phyloP scores from a whole-genome alignment of 2,888 invertebrate genomes.

The Scaptomyza cyrtandrae region DNA sequence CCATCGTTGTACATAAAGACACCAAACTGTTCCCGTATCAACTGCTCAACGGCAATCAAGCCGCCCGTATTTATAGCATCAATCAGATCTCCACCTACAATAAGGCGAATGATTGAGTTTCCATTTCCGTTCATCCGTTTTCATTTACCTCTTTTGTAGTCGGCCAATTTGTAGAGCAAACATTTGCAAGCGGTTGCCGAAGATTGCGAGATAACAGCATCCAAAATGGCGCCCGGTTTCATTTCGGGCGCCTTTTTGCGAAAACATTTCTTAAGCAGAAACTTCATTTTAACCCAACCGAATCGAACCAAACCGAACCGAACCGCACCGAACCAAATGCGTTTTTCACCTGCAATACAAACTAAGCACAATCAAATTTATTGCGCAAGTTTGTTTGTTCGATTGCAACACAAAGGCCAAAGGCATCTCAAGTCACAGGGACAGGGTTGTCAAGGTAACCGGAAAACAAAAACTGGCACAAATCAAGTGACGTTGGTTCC shows the following conservation, averaged over 20 bases:
- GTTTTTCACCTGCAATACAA: too few species aligned
- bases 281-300: constrained; percentile 68
- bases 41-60: constrained; percentile 91
- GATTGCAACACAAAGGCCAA: constrained; percentile 28
- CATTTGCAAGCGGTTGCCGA: constrained; percentile 93
- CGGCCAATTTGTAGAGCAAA: constrained; percentile 93
- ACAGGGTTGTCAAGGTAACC: constrained; percentile 30
- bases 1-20: constrained; percentile 95
- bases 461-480: too few species aligned
- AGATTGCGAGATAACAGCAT: constrained; percentile 95
- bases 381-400: constrained; percentile 67
- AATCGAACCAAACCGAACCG: not conserved
- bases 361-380: not conserved
- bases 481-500: too few species aligned
- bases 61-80: constrained; percentile 95
- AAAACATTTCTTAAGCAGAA: constrained; percentile 82
- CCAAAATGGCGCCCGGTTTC: constrained; percentile 91
- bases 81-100: constrained; percentile 91
- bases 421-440: not conserved
- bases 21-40: constrained; percentile 94
- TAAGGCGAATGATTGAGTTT: not conserved
- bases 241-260: constrained; percentile 84
- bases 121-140: too few species aligned
- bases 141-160: constrained; percentile 91
- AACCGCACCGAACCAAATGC: not conserved